Conservation (phyloP, 2,797 vertebrate species). For the Clarias fuscus region DNA sequence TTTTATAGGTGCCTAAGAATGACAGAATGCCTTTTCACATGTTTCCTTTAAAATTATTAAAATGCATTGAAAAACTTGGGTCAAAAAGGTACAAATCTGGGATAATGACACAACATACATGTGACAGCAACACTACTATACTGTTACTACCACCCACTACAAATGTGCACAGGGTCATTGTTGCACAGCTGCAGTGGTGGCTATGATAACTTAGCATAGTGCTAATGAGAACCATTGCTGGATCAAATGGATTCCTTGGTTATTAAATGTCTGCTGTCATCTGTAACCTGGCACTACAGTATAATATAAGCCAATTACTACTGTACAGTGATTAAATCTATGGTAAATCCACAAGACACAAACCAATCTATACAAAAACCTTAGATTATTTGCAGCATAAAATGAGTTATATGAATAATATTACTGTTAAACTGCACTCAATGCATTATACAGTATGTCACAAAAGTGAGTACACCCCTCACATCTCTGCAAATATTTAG, state of each 20-base stretch:
- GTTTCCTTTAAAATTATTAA: background rate
- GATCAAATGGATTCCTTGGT: background rate
- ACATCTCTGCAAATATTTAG: no score
- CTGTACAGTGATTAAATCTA: background rate
- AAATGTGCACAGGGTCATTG: background rate
- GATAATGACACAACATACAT: background rate
- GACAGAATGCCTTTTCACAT: background rate
- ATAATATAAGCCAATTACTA: background rate
- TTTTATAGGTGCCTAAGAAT: background rate
- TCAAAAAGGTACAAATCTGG: background rate
- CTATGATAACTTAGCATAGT: background rate
- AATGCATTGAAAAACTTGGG: background rate
- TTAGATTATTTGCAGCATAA: background rate
- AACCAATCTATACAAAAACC: background rate
- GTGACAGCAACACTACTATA: background rate
- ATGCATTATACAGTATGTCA: background rate
- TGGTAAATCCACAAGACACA: background rate
- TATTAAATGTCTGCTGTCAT: background rate
- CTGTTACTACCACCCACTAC: background rate
- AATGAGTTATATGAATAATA: background rate
- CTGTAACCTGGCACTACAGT: background rate
- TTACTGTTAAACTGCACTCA: background rate
- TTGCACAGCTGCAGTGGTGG: background rate
- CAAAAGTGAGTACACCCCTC: no score
- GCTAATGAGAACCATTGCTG: background rate